Evolutionary conservation across 2,113 vertebrate genomes (phyloP).

Genomic region (Felis catus): DNA sequence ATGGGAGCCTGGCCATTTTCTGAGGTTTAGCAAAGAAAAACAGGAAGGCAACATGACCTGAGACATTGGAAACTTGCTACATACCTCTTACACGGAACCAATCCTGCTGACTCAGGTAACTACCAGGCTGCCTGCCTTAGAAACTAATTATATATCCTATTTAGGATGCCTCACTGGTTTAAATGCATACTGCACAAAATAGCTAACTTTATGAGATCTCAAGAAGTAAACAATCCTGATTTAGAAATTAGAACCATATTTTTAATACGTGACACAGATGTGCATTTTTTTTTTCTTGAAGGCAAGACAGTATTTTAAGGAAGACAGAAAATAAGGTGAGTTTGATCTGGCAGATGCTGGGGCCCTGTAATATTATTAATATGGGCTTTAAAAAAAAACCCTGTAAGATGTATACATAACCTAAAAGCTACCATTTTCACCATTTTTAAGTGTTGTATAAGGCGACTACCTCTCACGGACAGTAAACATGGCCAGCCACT

Average conservation of each 20-base stretch:
- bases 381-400: not conserved
- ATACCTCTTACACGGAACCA: not conserved
- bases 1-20: conserved; percentile 79
- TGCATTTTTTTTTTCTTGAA: not conserved
- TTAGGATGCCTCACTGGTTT: not conserved
- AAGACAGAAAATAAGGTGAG: not conserved
- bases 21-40: conserved; percentile 74
- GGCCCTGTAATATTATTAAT: not conserved
- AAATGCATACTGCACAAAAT: not conserved
- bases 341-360: not conserved
- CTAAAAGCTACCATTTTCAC: not conserved
- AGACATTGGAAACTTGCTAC: not conserved
- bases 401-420: not conserved
- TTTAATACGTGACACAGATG: not conserved
- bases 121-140: not conserved
- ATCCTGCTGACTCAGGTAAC: not conserved
- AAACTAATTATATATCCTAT: not conserved
- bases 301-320: not conserved
- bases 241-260: not conserved
- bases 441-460: not conserved
- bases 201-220: not conserved
- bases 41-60: conserved; percentile 60
- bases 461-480: not conserved
- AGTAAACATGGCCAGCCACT: not conserved
- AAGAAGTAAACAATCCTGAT: not conserved